A percentile compares a stretch with the other conserved stretches of the same genome.
Conservation (phyloP, 2,888 invertebrate genomes). For the Pyralis farinalis region DNA sequence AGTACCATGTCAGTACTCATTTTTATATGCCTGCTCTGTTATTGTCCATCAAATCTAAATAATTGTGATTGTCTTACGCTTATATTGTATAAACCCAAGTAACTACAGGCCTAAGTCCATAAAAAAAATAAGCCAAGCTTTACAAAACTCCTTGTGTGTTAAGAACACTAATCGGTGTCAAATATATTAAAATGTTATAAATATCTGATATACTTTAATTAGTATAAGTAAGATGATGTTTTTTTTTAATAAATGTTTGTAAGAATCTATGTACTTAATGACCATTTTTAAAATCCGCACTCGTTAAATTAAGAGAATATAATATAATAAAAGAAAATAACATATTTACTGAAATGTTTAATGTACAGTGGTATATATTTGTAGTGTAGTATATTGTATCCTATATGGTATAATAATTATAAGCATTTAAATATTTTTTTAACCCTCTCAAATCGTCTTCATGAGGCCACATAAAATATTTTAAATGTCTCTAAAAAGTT, state of each 20-base stretch:
- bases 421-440: too few relatives aligned
- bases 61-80: slow-evolving; percentile 59
- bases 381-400: not conserved
- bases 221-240: slow-evolving; percentile 15
- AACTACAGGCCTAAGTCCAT: slow-evolving; percentile 22
- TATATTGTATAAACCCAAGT: slow-evolving; percentile 21
- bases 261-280: slow-evolving; percentile 33
- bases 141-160: slow-evolving; percentile 32
- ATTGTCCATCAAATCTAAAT: slow-evolving; percentile 39
- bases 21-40: slow-evolving; percentile 15
- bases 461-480: too few relatives aligned
- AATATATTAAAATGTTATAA: slow-evolving; percentile 31
- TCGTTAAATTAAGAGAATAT: slow-evolving; percentile 21
- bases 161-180: slow-evolving; percentile 41
- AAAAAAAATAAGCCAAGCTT: slow-evolving; percentile 23
- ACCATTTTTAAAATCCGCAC: slow-evolving; percentile 38
- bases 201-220: slow-evolving; percentile 13
- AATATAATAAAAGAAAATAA: slow-evolving; percentile 25
- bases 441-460: too few relatives aligned
- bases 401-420: not conserved
- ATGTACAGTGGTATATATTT: slow-evolving; percentile 30
- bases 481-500: too few relatives aligned
- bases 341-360: slow-evolving; percentile 29
- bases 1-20: too few relatives aligned
- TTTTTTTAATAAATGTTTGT: slow-evolving; percentile 33